A percentile compares a stretch with the other conserved stretches of the same genome.
Conservation (phyloP, 2,797 vertebrate genomes). For the Silurus lanzhouensis region DNA sequence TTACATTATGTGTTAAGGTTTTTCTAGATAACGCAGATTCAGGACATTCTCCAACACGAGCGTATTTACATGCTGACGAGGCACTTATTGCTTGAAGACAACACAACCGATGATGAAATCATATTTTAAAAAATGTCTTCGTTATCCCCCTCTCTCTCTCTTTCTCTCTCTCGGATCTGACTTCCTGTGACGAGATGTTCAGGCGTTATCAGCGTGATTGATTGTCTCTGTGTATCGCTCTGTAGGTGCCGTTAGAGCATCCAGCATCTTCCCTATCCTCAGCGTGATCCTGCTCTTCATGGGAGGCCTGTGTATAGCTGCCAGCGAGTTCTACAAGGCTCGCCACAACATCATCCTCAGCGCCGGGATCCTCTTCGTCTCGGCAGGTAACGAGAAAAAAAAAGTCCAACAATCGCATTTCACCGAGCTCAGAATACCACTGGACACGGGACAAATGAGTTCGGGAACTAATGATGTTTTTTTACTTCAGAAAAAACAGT, state of each 20-base stretch:
- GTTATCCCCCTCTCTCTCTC: constrained; percentile 13
- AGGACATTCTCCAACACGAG: neutral
- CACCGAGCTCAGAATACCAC: neutral
- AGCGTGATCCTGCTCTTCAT: constrained; percentile 99
- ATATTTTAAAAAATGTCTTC: neutral
- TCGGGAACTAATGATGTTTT: neutral
- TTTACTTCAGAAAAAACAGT: too few species aligned
- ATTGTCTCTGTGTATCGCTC: constrained; percentile 34
- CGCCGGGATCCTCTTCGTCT: constrained; percentile 97
- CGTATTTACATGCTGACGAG: neutral
- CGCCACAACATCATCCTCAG: constrained; percentile 99
- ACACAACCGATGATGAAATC: constrained; percentile 9
- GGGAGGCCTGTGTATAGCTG: constrained; percentile 97
- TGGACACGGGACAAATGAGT: neutral
- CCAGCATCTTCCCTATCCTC: constrained; percentile 98
- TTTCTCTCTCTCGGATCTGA: neutral
- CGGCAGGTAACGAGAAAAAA: constrained; percentile 81
- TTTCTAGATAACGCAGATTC: neutral
- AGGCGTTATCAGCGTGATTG: constrained; percentile 27
- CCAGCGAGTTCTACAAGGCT: constrained; percentile 99
- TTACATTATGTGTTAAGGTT: too few species aligned
- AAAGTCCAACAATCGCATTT: neutral
- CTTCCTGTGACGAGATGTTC: constrained; percentile 13
- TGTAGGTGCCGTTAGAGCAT: constrained; percentile 92
- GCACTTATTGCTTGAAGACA: neutral